Base-by-base conservation (phyloP, 2,113 vertebrate species). In the Xiphophorus hellerii region DNA sequence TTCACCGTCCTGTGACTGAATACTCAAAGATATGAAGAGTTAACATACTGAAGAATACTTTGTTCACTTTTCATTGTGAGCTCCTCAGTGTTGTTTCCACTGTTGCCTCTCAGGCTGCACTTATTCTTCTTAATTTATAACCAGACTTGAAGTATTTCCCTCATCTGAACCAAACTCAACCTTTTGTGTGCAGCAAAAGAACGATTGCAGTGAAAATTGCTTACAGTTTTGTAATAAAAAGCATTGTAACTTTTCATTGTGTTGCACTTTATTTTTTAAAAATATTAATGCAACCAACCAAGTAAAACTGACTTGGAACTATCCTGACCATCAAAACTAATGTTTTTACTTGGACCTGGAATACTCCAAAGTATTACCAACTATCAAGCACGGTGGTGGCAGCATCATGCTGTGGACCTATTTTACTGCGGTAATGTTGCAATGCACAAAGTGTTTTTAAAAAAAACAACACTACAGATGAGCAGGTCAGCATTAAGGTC, bases 221-320 rank as follows among this genome's bases (percentile, higher is more conserved):
- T 37, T 66, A 6, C 64, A 62, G 12, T 72, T 87, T 83, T 84
- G 37, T 62, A 79, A 83, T 82, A 75, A 87, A 84, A 64, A 25
- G 7, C 28, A 6, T 66, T 1, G 33, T 5, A 30, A 13, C 29
- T 44, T 3, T 72, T 2, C 25, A 22, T 11, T 29, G 3, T 73
- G 37, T 44, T 25, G 70, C n/a, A 2, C 64, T 1, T 63, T 66
- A 62, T 48, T 65, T 66, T 74, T 22, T 9, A 14, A 51, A 25
- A 22, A 54, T 51, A 51, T 51, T 51, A 51, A 6, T 54, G 6
- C 20, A 54, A 25, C 17, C 48, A 22, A 20, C 17, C 48, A 7
- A 20, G 5, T 54, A 54, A 22, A 20, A 54, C 15, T 54, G 22
- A 54, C 48, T 54, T 51, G 5, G 17, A 8, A 54, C 51, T n/a